These are phyloP conservation scores for Cyprinus carpio DNA, from an alignment of 2,113 vertebrate species.

Conservation along the genomic window DNA sequence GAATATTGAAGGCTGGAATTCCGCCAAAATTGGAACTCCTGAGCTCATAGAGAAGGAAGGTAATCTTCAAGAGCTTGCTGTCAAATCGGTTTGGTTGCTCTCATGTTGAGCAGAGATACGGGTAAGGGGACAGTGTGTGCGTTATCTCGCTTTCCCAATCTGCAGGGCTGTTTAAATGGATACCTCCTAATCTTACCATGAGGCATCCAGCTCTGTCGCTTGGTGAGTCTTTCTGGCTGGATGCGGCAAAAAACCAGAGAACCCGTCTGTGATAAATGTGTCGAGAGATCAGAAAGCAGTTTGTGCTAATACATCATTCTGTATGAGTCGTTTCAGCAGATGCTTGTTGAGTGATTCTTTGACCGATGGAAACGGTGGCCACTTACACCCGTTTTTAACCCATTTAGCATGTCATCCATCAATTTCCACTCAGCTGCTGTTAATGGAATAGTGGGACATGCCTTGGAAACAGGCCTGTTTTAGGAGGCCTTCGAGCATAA, in stretches of 20 bases:
- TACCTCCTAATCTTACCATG: constrained; percentile 65
- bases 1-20: constrained; percentile 68
- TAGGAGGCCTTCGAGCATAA: not conserved
- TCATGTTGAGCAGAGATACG: constrained; percentile 64
- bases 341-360: constrained; percentile 25
- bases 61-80: constrained; percentile 72
- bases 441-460: constrained; percentile 34
- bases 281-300: not conserved
- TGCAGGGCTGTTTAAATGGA: constrained; percentile 64
- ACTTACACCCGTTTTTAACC: constrained; percentile 31
- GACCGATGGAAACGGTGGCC: constrained; percentile 21
- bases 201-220: constrained; percentile 62
- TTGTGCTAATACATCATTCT: constrained; percentile 16
- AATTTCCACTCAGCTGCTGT: constrained; percentile 28
- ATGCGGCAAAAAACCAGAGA: constrained; percentile 25
- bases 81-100: constrained; percentile 64
- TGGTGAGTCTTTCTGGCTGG: constrained; percentile 55
- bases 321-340: not conserved
- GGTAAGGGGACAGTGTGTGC: constrained; percentile 58
- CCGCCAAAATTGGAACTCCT: constrained; percentile 69
- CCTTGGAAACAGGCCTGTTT: constrained; percentile 33
- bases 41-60: constrained; percentile 62
- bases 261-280: constrained; percentile 31
- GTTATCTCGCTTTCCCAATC: constrained; percentile 68
- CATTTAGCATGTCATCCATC: constrained; percentile 44